Evolutionary conservation across 2,113 vertebrate genomes (phyloP).

Genomic region (Catharus fuscescens): DNA sequence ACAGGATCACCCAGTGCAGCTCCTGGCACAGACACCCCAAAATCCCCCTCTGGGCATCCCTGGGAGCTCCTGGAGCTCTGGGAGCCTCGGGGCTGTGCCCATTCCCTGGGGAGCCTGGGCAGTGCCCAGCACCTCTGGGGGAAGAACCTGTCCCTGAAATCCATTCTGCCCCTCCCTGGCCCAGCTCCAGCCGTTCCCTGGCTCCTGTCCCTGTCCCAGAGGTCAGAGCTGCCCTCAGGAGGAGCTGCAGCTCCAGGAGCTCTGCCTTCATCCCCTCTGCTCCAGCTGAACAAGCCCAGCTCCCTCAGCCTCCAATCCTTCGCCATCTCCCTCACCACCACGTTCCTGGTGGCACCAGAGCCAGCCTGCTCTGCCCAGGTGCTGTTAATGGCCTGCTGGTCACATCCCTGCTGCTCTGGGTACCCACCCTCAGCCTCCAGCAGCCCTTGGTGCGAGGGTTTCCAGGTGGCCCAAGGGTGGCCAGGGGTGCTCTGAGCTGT

Average conservation of each 20-base stretch:
- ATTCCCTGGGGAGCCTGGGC: background rate
- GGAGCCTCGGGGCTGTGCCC: background rate
- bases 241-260: background rate
- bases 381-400: background rate
- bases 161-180: rapidly evolving
- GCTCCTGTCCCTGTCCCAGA: background rate
- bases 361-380: background rate
- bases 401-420: background rate
- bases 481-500: background rate
- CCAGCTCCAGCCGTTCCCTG: background rate
- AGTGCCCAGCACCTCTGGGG: background rate
- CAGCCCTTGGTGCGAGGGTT: background rate
- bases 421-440: rapidly evolving
- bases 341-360: background rate
- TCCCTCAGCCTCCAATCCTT: background rate
- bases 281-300: background rate
- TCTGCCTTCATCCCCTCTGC: background rate
- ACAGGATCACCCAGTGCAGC: background rate
- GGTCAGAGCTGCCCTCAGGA: rapidly evolving
- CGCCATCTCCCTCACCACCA: background rate
- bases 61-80: background rate
- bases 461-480: background rate
- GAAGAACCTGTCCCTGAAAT: rapidly evolving
- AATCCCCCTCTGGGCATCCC: background rate
- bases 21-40: background rate